Evolutionary conservation across 2,113 vertebrate species (phyloP).

Genomic region (Epinephelus fuscoguttatus): DNA sequence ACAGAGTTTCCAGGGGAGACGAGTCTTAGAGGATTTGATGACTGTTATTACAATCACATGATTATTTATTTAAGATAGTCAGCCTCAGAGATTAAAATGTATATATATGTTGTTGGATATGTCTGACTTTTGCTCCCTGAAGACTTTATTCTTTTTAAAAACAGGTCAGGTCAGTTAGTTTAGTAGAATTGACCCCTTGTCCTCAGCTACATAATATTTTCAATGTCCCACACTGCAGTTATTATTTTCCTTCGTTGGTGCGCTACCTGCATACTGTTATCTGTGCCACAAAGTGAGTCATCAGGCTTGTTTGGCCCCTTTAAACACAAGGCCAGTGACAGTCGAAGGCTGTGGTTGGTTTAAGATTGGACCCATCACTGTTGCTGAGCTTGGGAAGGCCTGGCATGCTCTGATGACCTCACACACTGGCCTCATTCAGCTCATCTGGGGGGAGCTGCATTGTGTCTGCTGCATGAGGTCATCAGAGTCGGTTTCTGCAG

Average conservation of each 20-base stretch:
- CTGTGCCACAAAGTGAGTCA: conserved; percentile 54
- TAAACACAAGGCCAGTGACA: conserved; percentile 50
- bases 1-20: background rate
- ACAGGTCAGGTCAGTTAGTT: background rate
- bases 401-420: conserved; percentile 73
- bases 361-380: conserved; percentile 42
- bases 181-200: background rate
- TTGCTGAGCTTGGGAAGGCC: conserved; percentile 40
- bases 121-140: conserved; percentile 9
- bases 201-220: background rate
- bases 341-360: conserved; percentile 41
- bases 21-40: background rate
- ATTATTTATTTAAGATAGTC: background rate
- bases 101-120: background rate
- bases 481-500: conserved; percentile 55
- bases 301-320: conserved; percentile 21
- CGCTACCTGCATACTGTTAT: conserved; percentile 27
- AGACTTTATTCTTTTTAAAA: conserved; percentile 5
- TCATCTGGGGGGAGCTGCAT: conserved; percentile 27
- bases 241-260: background rate
- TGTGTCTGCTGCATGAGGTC: conserved; percentile 76
- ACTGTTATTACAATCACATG: background rate
- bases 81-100: background rate
- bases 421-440: conserved; percentile 78
- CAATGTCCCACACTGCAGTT: background rate